Conservation (phyloP, 2,888 invertebrate genomes). For the Entomobrya proxima region DNA sequence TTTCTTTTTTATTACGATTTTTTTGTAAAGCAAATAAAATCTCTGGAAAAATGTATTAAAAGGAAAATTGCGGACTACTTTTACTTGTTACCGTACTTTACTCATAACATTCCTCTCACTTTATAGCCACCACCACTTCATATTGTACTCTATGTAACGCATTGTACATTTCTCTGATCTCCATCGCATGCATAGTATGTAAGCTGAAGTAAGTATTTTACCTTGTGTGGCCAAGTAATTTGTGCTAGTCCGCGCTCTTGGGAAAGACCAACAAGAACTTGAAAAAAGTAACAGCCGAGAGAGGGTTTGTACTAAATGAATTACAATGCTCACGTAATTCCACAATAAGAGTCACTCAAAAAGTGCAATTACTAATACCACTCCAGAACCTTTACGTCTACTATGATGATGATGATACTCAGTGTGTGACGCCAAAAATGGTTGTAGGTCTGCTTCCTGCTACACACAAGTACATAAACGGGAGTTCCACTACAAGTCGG, state of each 20-base stretch:
- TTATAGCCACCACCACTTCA: too few species aligned
- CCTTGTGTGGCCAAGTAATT: constrained; percentile 40
- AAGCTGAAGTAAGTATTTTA: constrained; percentile 17
- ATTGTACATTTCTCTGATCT: neutral
- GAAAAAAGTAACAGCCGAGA: neutral
- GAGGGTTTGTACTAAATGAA: neutral
- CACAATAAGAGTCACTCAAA: constrained; percentile 32
- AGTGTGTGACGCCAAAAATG: neutral
- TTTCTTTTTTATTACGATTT: constrained; percentile 10
- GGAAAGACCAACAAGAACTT: constrained; percentile 9
- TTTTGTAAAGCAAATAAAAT: constrained; percentile 3
- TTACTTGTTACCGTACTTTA: neutral
- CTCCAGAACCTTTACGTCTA: neutral
- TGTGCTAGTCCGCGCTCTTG: neutral
- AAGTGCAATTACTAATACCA: constrained; percentile 25
- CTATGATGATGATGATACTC: neutral
- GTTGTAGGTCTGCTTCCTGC: constrained; percentile 1
- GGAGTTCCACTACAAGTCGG: neutral
- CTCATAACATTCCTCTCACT: too few species aligned
- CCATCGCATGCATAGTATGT: too few species aligned
- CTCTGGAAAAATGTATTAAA: neutral
- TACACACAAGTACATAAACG: neutral
- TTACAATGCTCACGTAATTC: constrained; percentile 36
- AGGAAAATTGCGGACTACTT: neutral
- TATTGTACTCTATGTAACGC: neutral